Evolutionary conservation across 2,888 invertebrate genomes (phyloP), one percentile per base, ranked within the genome.

Genomic region (Calameuta filiformis): DNA sequence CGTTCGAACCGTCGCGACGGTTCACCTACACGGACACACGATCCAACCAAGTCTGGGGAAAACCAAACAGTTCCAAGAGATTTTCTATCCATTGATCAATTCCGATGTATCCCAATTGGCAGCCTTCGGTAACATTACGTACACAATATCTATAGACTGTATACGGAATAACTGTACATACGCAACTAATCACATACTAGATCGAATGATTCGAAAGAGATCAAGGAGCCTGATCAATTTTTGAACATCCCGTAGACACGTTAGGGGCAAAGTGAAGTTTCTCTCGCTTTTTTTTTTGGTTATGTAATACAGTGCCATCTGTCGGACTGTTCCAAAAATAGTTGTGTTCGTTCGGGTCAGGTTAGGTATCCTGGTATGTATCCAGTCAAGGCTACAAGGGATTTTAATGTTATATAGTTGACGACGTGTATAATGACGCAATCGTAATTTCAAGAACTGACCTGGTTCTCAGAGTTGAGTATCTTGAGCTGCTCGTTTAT

Each of bases 391-490:
- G 56, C 56, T 56, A 56, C 9, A 23, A 23, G 2, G 56, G 23
- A 56, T 56, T 56, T 9, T 6, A 56, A 23, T 56, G 23, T 56
- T 56, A 9, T 0, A 56, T 12, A 35, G 12, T 2, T 56, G 9
- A 56, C 9, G 6, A 2, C 11, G 40, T 77, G 35, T 35, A 4
- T n/a, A 35, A 76, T n/a, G 33, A 35, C 33, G 37, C 4, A 68
- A 71, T 11, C 33, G 73, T 12, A 75, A 76, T n/a, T 35, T 1
- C 11, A 30, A 15, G 2, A 23, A 88, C 89, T 85, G 90, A 98
- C 98, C 97, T 98, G 98, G 92, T 98, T 98, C 93, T 99, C 98
- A 88, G 97, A 97, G 93, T 98, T 98, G 92, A 98, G 95, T 90
- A 98, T 94, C 92, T 98, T 98, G 86, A 98, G 95, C 93, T 98